Evolutionary conservation across 2,113 vertebrate species (phyloP), one percentile per base, ranked within the genome.

Genomic region (Trichechus manatus): DNA sequence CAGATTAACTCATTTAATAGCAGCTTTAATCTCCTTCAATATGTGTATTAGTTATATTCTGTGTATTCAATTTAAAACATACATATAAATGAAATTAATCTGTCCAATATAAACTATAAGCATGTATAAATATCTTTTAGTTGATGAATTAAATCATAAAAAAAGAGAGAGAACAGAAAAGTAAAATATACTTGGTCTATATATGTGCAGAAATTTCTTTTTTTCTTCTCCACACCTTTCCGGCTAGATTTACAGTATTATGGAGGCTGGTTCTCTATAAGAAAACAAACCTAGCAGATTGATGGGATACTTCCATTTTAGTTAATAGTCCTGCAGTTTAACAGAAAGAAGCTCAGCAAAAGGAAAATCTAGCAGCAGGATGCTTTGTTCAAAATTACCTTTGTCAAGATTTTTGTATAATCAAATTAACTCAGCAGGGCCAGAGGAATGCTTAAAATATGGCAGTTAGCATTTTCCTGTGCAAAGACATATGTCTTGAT

Each of bases 401-500:
- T 96, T 80, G 33, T 74, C 75, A 20, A 53, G 39, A 36, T 50
- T 90, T 96, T 90, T 70, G 14, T 29, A 25, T 89, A 25, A 89
- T 47, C 17, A 3, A 96, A 89, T 89, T 91, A 89, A 78, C 19
- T 93, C 66, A 91, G 66, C 17, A 91, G 50, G 47, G 47, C 13
- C 79, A 89, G 50, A 68, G 6, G 22, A 93, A 61, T 33, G 6
- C 66, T 88, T 79, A 44, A 85, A 94, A 95, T 93, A 95, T 87
- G 86, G 88, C 13, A 74, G 42, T 77, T 83, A 70, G 39, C 20
- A 74, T 72, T 78, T 83, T 96, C 29, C 61, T 90, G 39, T 88
- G 42, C 39, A 63, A 44, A 94, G 81, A 85, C 59, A 39, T 92
- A 53, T 89, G 85, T 79, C 94, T 95, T 96, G 72, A 84, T 96